Evolutionary conservation across 2,797 vertebrate species (phyloP), one percentile per base, ranked within the genome.

Genomic region (Pyrocephalus nanus): DNA sequence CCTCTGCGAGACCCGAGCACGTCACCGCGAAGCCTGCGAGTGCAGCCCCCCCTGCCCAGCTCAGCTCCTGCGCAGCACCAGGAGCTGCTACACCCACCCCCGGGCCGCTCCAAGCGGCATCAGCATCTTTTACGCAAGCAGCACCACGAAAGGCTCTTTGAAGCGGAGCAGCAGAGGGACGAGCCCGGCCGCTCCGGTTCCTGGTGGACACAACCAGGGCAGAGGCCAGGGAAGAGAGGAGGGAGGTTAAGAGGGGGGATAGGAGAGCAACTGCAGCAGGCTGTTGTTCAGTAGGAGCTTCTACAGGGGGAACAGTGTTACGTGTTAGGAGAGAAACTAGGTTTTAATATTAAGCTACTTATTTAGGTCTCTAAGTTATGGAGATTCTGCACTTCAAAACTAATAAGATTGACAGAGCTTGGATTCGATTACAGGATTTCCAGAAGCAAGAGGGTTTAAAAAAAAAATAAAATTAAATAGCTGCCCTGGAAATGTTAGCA

Each of bases 391-490:
- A 75, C 92, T 97, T 97, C 94, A 96, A 95, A 96, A 97, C 96
- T 96, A 97, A 97, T 96, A 96, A 97, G 94, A 97, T 82, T 96
- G 96, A 95, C 93, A 96, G 92, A 88, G 92, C 94, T 91, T 94
- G 91, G 94, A 93, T 95, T 96, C 3, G 72, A 96, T 93, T 91
- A 96, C 77, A 95, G 92, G 85, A 94, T 95, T 97, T 96, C 83
- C 86, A 96, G 81, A 94, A 92, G 92, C 57, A 90, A 87, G 88
- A 88, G 47, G 32, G 76, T 91, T 96, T 48, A 48, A 50, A 51
- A 22, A 86, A 88, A 77, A 73, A 78, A 84, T 71, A 86, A 27
- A 83, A 79, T 76, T 69, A 96, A 95, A 86, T 54, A 84, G 79
- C 87, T 97, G 71, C 69, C 90, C 88, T 92, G 92, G 72, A 96